Evolutionary conservation across 2,797 vertebrate species (phyloP).

Genomic region (Pseudochromis fuscus): DNA sequence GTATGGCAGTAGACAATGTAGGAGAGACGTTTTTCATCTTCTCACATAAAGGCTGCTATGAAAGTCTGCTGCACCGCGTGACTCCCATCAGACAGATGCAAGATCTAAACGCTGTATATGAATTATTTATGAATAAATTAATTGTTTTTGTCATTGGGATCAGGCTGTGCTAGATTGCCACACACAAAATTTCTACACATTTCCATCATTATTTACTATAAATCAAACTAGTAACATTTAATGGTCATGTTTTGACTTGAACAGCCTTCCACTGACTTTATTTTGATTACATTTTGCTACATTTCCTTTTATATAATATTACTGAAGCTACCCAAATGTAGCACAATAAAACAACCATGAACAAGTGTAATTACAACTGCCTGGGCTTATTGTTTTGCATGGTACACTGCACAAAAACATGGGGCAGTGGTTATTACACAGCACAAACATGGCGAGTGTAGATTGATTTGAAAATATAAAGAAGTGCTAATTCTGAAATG

Average conservation of each 20-base stretch:
- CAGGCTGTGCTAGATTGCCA: slow-evolving; percentile 8
- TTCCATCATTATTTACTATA: slow-evolving; percentile 14
- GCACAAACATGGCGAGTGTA: slow-evolving; percentile 57
- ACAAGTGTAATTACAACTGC: slow-evolving; percentile 61
- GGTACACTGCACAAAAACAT: slow-evolving; percentile 67
- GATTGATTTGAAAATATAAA: slow-evolving; percentile 64
- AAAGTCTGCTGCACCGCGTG: slow-evolving; percentile 31
- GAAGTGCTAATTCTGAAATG: slow-evolving; percentile 78
- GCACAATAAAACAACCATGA: slow-evolving; percentile 52
- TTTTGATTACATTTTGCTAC: slow-evolving; percentile 27
- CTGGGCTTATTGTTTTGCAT: slow-evolving; percentile 65
- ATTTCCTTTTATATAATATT: slow-evolving; percentile 42
- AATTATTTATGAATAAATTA: slow-evolving; percentile 64
- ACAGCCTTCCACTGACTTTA: slow-evolving; percentile 1
- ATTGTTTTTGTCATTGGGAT: slow-evolving; percentile 48
- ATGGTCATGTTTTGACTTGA: slow-evolving; percentile 8
- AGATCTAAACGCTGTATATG: slow-evolving; percentile 47
- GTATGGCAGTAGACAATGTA: slow-evolving; percentile 50
- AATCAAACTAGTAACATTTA: slow-evolving; percentile 21
- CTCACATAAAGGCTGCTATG: slow-evolving; percentile 56
- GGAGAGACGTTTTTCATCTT: slow-evolving; percentile 66
- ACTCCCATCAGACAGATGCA: slow-evolving; percentile 34
- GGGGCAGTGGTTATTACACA: slow-evolving; percentile 43
- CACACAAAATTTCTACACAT: slow-evolving; percentile 14
- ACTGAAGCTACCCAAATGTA: slow-evolving; percentile 49